phyloP scores from a whole-genome alignment of 2,797 vertebrate species.

The Acipenser transmontanus region DNA sequence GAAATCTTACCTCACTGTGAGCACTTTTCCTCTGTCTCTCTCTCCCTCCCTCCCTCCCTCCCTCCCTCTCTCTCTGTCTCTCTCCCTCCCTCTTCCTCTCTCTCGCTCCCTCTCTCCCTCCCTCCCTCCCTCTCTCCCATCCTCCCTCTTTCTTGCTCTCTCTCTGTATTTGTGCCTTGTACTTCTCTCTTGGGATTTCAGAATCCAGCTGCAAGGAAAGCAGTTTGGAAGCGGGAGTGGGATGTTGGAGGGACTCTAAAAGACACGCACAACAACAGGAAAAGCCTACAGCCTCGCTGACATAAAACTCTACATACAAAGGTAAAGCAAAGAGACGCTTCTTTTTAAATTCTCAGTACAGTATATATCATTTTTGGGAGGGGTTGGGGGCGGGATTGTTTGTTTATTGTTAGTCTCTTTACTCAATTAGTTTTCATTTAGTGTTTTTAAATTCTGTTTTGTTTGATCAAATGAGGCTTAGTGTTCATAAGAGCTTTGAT shows the following conservation, averaged over 20 bases:
- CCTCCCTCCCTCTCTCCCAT: not conserved
- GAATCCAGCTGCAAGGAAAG: not conserved
- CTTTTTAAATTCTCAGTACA: too few relatives aligned
- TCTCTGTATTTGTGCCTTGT: not conserved
- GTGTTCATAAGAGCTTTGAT: too few relatives aligned
- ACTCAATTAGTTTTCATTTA: too few relatives aligned
- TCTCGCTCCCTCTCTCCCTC: not conserved
- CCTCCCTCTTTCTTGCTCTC: not conserved
- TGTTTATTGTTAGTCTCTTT: too few relatives aligned
- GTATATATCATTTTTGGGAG: too few relatives aligned
- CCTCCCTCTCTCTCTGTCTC: slow-evolving; percentile 10
- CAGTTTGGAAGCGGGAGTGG: not conserved
- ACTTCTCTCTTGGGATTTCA: not conserved
- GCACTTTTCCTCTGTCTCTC: not conserved
- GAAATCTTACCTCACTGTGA: not conserved
- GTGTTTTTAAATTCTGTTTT: too few relatives aligned
- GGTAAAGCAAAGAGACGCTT: too few relatives aligned
- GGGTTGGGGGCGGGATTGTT: too few relatives aligned
- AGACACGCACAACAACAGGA: not conserved
- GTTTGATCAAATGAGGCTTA: too few relatives aligned
- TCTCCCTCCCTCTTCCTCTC: not conserved
- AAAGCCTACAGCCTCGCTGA: not conserved
- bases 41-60: not conserved
- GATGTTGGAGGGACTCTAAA: not conserved
- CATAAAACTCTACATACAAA: not conserved